Base-by-base conservation (phyloP, 2,113 vertebrate species). In the Gallinago jamesoni region DNA sequence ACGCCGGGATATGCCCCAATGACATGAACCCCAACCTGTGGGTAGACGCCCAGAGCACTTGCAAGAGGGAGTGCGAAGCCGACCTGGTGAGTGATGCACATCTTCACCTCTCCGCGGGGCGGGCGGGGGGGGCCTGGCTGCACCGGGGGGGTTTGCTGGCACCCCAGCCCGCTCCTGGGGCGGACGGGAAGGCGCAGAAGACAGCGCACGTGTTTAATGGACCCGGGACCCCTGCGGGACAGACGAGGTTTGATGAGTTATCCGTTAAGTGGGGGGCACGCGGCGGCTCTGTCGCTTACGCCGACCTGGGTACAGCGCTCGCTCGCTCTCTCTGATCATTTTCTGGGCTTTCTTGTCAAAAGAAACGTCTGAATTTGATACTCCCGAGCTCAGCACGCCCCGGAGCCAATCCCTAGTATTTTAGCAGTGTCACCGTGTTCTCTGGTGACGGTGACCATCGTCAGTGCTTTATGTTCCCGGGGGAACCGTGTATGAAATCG, bases 41-140 rank as follows among this genome's bases (percentile, higher is more conserved):
- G 99, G 99, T 99, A 73, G 99, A 99, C 3, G 99, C 99, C 4
- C 99, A 99, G 99, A 99, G 99, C 97, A 99, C 99, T 95, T 99
- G 99, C 96, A 98, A 98, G 70, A 96, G 99, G 24, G 99, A 99
- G 93, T 99, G 99, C 72, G 98, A 98, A 39, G 97, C 98, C 1
- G 99, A 99, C 75, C 98, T 99, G 99, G 99, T 99, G 98, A 98
- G 99, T 98, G 96, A 82, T 88, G 84, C 60, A 0, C 68, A 0
- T 33, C 80, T 87, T 21, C 45, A 2, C 81, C 50, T 63, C 66
- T 23, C 63, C 4, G 66, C 1, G 2, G 6, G 4, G 70, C 0
- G 27, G 68, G 62, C 1, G 5, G 6, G 5, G 79, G 73, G 60
- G 22, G 10, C 39, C 52, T 37, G 48, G 30, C 3, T 1, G 39